Percentiles rank a stretch among this genome's conserved stretches.
Conservation (phyloP, 2,888 invertebrate species). For the Meganola albula region DNA sequence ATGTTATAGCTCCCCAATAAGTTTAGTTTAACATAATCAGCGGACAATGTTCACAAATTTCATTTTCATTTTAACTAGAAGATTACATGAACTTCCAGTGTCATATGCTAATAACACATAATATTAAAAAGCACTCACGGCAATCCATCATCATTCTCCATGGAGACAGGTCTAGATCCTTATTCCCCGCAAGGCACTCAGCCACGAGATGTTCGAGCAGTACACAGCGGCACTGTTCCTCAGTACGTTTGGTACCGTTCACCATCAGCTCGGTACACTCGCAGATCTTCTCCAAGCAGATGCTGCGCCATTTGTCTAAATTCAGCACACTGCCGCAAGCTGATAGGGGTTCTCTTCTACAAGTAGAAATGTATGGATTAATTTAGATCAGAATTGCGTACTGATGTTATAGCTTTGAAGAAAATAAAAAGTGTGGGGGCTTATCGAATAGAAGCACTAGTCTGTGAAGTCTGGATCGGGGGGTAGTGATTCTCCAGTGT, state of each 20-base stretch:
- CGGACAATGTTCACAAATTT: too few relatives aligned
- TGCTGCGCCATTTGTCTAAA: constrained; percentile 82
- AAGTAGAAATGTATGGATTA: constrained; percentile 1
- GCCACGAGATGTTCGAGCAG: constrained; percentile 84
- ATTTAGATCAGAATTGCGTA: too few relatives aligned
- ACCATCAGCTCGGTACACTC: constrained; percentile 80
- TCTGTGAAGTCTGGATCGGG: too few relatives aligned
- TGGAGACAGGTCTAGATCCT: constrained; percentile 79
- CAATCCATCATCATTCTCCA: constrained; percentile 86
- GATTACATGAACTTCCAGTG: background rate
- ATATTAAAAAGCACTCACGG: constrained; percentile 73
- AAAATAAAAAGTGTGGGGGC: too few relatives aligned
- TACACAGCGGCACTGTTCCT: constrained; percentile 81
- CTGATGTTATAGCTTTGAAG: too few relatives aligned
- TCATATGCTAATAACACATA: background rate
- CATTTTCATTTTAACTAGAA: too few relatives aligned
- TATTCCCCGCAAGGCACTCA: constrained; percentile 83
- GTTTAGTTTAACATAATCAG: too few relatives aligned
- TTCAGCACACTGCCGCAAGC: constrained; percentile 81
- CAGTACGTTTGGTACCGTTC: constrained; percentile 49
- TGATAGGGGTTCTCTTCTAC: constrained; percentile 80
- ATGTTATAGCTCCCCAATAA: too few relatives aligned
- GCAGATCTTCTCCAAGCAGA: constrained; percentile 87
- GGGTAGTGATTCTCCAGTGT: too few relatives aligned
- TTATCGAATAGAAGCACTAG: too few relatives aligned